Evolutionary conservation across 92 coral and sea anemone species (phyloP), one percentile per base, ranked within the genome.

Genomic region (Paragorgia papillata): DNA sequence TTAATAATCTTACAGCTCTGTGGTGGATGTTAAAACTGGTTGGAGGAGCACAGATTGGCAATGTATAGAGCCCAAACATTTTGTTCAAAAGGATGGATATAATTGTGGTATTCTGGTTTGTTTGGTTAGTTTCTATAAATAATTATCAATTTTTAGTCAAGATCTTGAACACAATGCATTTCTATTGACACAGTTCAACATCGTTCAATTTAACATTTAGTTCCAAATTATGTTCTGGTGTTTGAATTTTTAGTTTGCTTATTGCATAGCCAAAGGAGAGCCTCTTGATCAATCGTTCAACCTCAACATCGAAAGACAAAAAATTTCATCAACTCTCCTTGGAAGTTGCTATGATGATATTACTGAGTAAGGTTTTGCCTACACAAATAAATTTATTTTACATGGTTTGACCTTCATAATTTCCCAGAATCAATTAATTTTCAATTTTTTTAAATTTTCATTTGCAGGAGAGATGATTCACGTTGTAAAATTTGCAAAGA

Each of bases 261-360:
- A 27, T 0, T 68, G 75, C 29, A 46, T 33, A 46, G 12, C 57
- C 59, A 68, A 37, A 48, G 59, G 40, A 68, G 58, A 68, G n/a
- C 59, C 43, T 8, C 58, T 68, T 46, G 39, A 68, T 22, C 75
- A 68, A 29, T 0, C 75, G 1, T 68, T 20, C 41, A 70, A 70
- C 44, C 12, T 73, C 20, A 1, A 21, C 9, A 2, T 17, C 48
- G 79, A 69, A 51, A 80, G 79, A 61, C 31, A 27, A 27, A 80
- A 80, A 56, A 18, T 82, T 2, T 9, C 69, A 39, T 74, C 82
- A 2, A 22, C 49, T 33, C 82, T 82, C 30, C 24, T 83, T 63
- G 87, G 87, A 35, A 54, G 65, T 19, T 83, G 79, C 46, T 69
- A 76, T 49, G 83, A 74, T 62, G 76, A 65, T 21, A 28, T 81